Evolutionary conservation across 2,888 invertebrate genomes (phyloP).

Genomic region (Melieria omissa): DNA sequence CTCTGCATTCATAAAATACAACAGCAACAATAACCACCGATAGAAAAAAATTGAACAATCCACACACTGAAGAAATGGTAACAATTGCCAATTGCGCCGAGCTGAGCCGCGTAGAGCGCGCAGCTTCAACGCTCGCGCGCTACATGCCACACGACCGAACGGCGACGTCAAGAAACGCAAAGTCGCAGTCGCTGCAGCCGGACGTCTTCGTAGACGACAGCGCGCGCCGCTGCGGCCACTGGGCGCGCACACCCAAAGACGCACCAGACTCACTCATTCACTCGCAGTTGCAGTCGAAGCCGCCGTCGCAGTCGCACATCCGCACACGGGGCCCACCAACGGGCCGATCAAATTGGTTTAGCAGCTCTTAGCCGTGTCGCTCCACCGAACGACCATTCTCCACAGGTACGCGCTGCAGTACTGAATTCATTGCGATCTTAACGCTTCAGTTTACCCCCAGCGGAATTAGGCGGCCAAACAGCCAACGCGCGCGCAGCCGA

Average conservation of each 20-base stretch:
- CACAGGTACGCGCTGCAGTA: slow-evolving; percentile 50
- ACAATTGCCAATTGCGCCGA: slow-evolving; percentile 19
- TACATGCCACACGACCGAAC: too few relatives aligned
- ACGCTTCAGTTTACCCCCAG: slow-evolving; percentile 48
- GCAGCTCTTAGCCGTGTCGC: slow-evolving; percentile 9
- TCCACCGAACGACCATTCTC: slow-evolving; percentile 47
- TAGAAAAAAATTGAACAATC: slow-evolving; percentile 43
- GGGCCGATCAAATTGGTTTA: background rate
- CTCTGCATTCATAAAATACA: slow-evolving; percentile 33
- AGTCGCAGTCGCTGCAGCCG: background rate
- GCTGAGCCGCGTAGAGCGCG: too few relatives aligned
- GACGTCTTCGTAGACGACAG: too few relatives aligned
- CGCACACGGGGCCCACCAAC: background rate
- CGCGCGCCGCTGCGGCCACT: too few relatives aligned
- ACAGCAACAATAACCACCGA: slow-evolving; percentile 24
- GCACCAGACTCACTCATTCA: too few relatives aligned
- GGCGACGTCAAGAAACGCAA: background rate
- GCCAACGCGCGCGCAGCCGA: slow-evolving; percentile 37
- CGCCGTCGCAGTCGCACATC: too few relatives aligned
- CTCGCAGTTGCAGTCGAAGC: background rate
- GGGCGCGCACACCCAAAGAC: too few relatives aligned
- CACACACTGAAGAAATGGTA: slow-evolving; percentile 32
- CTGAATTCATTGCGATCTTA: slow-evolving; percentile 50
- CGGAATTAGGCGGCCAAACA: slow-evolving; percentile 20
- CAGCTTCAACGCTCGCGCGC: too few relatives aligned